Conservation (phyloP, 2,888 invertebrate species). For the Microplitis manilae region DNA sequence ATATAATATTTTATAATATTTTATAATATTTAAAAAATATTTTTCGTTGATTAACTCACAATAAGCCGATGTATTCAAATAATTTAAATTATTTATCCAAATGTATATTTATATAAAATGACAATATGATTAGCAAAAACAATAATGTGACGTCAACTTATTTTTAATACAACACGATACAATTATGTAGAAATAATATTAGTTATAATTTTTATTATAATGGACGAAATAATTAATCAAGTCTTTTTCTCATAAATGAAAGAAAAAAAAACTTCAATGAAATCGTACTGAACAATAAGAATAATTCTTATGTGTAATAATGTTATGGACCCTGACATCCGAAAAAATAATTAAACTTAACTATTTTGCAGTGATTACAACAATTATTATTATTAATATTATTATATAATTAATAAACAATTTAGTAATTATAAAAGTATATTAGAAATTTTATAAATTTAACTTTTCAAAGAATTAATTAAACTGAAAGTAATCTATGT, state of each 20-base stretch:
- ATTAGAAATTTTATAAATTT: neutral
- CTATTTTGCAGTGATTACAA: neutral
- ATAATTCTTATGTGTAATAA: neutral
- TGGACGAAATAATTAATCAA: neutral
- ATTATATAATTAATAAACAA: neutral
- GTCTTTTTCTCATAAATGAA: too few relatives aligned
- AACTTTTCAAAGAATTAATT: neutral
- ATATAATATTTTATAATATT: too few relatives aligned
- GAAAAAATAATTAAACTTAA: neutral
- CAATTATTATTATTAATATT: too few relatives aligned
- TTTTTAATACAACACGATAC: too few relatives aligned
- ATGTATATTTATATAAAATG: too few relatives aligned
- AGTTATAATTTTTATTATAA: too few relatives aligned
- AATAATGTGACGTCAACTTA: too few relatives aligned
- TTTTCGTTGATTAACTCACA: neutral
- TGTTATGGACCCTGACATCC: neutral
- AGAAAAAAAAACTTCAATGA: neutral
- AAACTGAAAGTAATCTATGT: neutral
- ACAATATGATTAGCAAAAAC: too few relatives aligned
- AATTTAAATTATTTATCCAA: too few relatives aligned
- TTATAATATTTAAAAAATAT: neutral
- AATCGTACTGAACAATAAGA: neutral
- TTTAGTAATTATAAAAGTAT: neutral
- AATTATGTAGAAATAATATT: too few relatives aligned
- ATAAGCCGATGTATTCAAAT: too few relatives aligned